Percentiles rank a stretch among this genome's conserved stretches.
Conservation (phyloP, 2,797 vertebrate species). For the Chelidonichthys spinosus region DNA sequence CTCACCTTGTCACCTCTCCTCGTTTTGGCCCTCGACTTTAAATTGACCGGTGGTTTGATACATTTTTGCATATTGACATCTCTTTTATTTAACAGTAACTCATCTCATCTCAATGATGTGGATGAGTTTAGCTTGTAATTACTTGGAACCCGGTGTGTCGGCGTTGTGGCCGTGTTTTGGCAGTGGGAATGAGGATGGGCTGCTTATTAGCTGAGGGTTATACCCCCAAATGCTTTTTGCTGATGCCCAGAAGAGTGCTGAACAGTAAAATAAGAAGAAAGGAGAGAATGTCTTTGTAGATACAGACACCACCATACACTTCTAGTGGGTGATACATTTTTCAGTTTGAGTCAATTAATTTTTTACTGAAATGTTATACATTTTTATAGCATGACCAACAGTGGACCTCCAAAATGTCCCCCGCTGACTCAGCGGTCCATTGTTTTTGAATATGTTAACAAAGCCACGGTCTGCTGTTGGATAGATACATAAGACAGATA, state of each 20-base stretch:
- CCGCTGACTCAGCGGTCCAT: not conserved
- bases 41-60: not conserved
- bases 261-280: no score
- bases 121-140: no score
- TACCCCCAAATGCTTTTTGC: no score
- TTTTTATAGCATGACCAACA: not conserved
- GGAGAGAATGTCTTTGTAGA: no score
- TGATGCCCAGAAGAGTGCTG: no score
- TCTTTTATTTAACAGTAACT: constrained; percentile 5
- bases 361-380: not conserved
- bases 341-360: no score
- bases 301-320: no score
- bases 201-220: no score
- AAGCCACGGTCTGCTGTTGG: not conserved
- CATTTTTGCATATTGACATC: not conserved
- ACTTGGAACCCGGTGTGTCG: no score
- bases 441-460: not conserved
- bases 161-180: no score
- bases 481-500: not conserved
- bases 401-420: not conserved
- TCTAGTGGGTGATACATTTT: no score
- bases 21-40: constrained; percentile 7
- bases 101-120: not conserved
- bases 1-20: constrained; percentile 6
- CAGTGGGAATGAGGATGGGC: no score